These are phyloP conservation scores for Strongylocentrotus purpuratus DNA, from an alignment of 35 echinoderm and acorn worm genomes.

Conservation along the genomic window DNA sequence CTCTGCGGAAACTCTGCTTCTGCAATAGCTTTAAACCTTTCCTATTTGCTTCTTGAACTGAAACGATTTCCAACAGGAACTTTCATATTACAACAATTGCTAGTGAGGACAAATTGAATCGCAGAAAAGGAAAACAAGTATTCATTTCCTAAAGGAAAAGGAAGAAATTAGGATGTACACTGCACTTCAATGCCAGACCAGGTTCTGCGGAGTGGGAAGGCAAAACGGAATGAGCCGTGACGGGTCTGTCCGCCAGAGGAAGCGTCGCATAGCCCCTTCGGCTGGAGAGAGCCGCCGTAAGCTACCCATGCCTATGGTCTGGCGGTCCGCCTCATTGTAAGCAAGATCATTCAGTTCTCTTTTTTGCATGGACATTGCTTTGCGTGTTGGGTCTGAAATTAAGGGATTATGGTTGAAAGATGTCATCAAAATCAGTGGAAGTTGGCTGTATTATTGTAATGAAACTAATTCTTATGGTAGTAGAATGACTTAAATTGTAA, in stretches of 20 bases:
- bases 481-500: too few species aligned
- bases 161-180: slow-evolving; percentile 37
- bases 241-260: slow-evolving; percentile 27
- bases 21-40: neutral
- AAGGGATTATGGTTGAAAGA: neutral
- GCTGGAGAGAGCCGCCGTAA: slow-evolving; percentile 42
- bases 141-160: neutral
- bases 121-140: neutral
- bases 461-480: too few species aligned
- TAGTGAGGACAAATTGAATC: neutral
- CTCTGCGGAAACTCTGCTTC: neutral
- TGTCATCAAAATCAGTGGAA: too few species aligned
- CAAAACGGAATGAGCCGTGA: slow-evolving; percentile 7
- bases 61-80: neutral
- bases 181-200: slow-evolving; percentile 9
- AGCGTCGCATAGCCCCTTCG: slow-evolving; percentile 40
- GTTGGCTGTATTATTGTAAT: too few species aligned
- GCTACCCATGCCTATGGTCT: slow-evolving; percentile 47
- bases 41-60: neutral
- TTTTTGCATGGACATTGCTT: neutral
- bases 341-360: neutral
- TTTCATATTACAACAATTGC: neutral
- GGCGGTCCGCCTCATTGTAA: slow-evolving; percentile 44
- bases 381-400: neutral
- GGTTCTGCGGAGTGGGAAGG: slow-evolving; percentile 35